Base-by-base conservation (phyloP, 2,797 vertebrate species). In the Tadarida brasiliensis region DNA sequence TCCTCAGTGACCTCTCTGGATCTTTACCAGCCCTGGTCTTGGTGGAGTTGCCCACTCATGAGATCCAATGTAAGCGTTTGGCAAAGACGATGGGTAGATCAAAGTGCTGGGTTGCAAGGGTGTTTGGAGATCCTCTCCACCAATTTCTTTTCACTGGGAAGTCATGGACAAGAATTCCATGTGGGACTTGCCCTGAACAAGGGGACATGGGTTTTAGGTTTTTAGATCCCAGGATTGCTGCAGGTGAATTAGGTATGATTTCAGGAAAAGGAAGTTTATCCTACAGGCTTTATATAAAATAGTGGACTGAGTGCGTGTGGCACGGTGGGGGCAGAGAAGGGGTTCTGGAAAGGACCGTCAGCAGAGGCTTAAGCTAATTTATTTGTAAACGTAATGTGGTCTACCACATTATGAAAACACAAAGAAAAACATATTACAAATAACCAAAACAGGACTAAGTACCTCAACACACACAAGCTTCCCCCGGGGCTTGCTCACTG, bases 361-460 rank as follows among this genome's bases (percentile, higher is more conserved):
- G 15, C 74, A 67, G 63, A 90, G 73, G 51, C 30, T 49, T 63
- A 81, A 83, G 73, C 77, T 95, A 71, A 89, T 91, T 85, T 87
- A 39, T 92, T 87, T 92, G 85, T 96, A 57, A 87, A n/a, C 51
- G 67, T 28, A 61, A 33, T 96, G 89, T 51, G 91, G 54, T n/a
- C 81, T 56, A 44, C 85, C 84, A 83, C 57, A 33, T 39, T 44
- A 24, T 3, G 44, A 67, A 92, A 82, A 81, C 19, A 35, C 0
- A 65, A 57, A 68, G 57, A 57, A 92, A 86, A 65, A 49, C 33
- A 11, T 17, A 17, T 61, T 68, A 84, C 30, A 94, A 51, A 84
- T 12, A 5, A 74, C 90, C 20, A 44, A 51, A 71, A 70, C 24
- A 87, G 33, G 28, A 33, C 73, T 56, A 28, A 85, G n/a, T 28